phyloP scores from a whole-genome alignment of 2,797 vertebrate species.

The Jordanella pulchra region DNA sequence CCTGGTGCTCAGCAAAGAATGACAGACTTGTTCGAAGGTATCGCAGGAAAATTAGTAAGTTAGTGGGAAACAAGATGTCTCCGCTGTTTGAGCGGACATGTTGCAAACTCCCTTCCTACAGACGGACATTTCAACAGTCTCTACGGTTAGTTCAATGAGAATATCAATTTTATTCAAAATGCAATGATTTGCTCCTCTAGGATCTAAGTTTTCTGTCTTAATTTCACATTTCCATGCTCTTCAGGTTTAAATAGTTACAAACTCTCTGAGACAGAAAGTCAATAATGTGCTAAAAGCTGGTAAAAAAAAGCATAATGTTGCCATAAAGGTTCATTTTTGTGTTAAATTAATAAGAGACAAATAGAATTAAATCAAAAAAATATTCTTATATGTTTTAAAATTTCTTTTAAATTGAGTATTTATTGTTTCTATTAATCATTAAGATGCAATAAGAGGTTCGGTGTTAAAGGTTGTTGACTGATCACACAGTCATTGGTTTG shows the following conservation, averaged over 20 bases:
- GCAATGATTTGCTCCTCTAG: background rate
- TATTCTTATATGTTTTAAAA: background rate
- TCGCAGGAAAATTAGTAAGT: constrained; percentile 16
- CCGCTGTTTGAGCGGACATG: constrained; percentile 2
- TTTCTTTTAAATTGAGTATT: background rate
- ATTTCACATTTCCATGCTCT: background rate
- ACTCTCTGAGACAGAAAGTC: background rate
- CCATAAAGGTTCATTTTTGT: background rate
- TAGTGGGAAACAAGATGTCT: constrained; percentile 4
- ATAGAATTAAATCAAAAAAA: background rate
- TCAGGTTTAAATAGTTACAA: background rate
- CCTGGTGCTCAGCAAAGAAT: constrained; percentile 68
- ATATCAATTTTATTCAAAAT: background rate
- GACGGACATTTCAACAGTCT: background rate
- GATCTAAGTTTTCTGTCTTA: background rate
- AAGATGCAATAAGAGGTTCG: background rate
- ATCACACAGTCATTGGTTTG: background rate
- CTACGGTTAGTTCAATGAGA: background rate
- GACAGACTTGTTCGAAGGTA: constrained; percentile 58
- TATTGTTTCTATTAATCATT: background rate
- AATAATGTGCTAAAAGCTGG: constrained; percentile 2
- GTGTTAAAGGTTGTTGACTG: background rate
- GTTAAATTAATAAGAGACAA: background rate
- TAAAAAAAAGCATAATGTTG: background rate
- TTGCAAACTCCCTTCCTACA: constrained; percentile 12